These are phyloP conservation scores for Papilio elwesi DNA, from an alignment of 2,888 invertebrate genomes.

Conservation along the genomic window DNA sequence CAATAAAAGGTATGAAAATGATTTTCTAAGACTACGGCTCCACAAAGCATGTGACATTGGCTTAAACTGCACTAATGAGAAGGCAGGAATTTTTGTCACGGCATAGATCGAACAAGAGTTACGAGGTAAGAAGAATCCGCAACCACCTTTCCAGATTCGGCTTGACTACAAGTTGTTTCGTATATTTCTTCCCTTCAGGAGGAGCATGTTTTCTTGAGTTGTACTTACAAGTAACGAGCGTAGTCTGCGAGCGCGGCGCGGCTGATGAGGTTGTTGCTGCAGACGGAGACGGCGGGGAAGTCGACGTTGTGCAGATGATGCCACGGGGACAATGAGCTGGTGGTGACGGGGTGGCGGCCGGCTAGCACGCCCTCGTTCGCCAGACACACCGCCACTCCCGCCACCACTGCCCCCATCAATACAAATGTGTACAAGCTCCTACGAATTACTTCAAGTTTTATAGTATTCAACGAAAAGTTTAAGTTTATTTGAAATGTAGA, in stretches of 20 bases:
- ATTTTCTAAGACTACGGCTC: too few relatives aligned
- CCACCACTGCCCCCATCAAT: slow-evolving; percentile 9
- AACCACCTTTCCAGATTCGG: too few relatives aligned
- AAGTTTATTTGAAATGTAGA: too few relatives aligned
- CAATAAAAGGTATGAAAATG: too few relatives aligned
- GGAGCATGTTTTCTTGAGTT: too few relatives aligned
- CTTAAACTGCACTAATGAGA: too few relatives aligned
- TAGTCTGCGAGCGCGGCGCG: slow-evolving; percentile 54
- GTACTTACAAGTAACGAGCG: slow-evolving; percentile 64
- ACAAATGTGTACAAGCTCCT: slow-evolving; percentile 25
- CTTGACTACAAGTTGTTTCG: not conserved
- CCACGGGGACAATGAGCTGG: slow-evolving; percentile 57
- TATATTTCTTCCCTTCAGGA: too few relatives aligned
- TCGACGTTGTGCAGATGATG: slow-evolving; percentile 74
- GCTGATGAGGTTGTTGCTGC: slow-evolving; percentile 82
- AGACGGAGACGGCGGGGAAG: slow-evolving; percentile 86
- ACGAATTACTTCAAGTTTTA: not conserved
- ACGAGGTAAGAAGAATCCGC: too few relatives aligned
- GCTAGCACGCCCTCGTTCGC: slow-evolving; percentile 54
- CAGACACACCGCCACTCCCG: slow-evolving; percentile 33
- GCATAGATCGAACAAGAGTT: too few relatives aligned
- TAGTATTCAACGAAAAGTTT: too few relatives aligned
- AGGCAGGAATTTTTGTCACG: too few relatives aligned
- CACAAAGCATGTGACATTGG: too few relatives aligned
- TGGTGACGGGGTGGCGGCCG: slow-evolving; percentile 54